Base-by-base conservation (phyloP, 2,888 invertebrate species). In the Drosophila mulleri region DNA sequence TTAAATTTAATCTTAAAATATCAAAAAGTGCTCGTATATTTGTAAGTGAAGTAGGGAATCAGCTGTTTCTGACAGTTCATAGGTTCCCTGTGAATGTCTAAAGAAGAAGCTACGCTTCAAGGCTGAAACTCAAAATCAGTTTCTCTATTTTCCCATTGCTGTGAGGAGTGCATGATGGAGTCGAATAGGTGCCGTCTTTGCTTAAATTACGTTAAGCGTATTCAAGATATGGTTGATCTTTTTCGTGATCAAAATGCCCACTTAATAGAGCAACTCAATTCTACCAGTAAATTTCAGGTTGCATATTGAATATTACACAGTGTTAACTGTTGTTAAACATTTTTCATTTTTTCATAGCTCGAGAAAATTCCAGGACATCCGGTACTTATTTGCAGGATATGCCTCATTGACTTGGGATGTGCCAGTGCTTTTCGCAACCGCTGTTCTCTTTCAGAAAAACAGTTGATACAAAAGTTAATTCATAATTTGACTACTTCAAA, bases 381-480 rank as follows among this genome's bases (percentile, higher is more conserved):
- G 9, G 23, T 41, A 5, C 32, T 64, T 9, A 64, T 80, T 45
- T 80, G 80, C 42, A 26, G 35, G 12, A 54, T 26, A n/a, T 83
- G 80, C 37, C 48, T 74, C 4, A 37, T 26, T 7, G 70, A 80
- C n/a, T 35, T 83, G 41, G 54, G 42, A 20, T 50, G 47, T 12
- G 73, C 80, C 8, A 71, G 67, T 2, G 57, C 48, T 2, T 83
- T 80, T 57, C 78, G 83, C 1, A 58, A 73, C 35, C 78, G 81
- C 8, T 81, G 83, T 26, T 62, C 80, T n/a, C 53, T 68, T 6
- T 67, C 83, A 11, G 78, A 80, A 20, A 83, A 80, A 26, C 66
- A 65, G 7, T 44, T 73, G 6, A 41, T 11, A 16, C 35, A 59
- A 20, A 44, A 8, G 16, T 11, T 56, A 60, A 42, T 47, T 7